A percentile compares a stretch with the other conserved stretches of the same genome.
These are phyloP conservation scores for Cyprinodon tularosa DNA, from an alignment of 2,113 vertebrate species.

Conservation along the genomic window DNA sequence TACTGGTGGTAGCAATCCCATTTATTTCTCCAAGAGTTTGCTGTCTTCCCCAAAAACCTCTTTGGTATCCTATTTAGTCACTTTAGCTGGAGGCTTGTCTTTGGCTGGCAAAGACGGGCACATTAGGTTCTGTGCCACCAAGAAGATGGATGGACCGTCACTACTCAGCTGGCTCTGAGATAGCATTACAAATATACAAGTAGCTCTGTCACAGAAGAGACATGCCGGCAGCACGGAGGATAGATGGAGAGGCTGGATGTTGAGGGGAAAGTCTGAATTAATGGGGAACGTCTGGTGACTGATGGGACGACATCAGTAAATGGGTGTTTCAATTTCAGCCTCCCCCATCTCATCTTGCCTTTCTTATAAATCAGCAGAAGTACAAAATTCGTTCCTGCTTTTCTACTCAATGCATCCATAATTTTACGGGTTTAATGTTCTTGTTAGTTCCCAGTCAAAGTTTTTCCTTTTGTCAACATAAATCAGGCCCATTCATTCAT, in stretches of 20 bases:
- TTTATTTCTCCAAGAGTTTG: conserved; percentile 15
- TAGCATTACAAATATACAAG: conserved; percentile 41
- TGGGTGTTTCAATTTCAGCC: conserved; percentile 74
- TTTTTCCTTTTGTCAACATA: conserved; percentile 8
- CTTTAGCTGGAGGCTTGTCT: conserved; percentile 36
- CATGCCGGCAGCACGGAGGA: conserved; percentile 51
- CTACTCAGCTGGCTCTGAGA: conserved; percentile 43
- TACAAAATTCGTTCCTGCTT: conserved; percentile 16
- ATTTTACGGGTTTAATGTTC: neutral
- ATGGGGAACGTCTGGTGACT: conserved; percentile 70
- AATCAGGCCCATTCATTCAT: conserved; percentile 31
- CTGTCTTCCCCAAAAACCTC: conserved; percentile 27
- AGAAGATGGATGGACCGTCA: conserved; percentile 68
- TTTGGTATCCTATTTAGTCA: conserved; percentile 21
- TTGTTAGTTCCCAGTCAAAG: conserved; percentile 1
- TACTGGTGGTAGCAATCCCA: conserved; percentile 24
- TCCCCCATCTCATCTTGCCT: conserved; percentile 57
- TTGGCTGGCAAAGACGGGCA: conserved; percentile 25
- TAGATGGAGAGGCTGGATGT: conserved; percentile 41
- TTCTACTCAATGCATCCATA: conserved; percentile 5
- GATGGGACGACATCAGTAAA: conserved; percentile 70
- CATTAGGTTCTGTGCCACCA: conserved; percentile 52
- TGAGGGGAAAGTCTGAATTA: conserved; percentile 57
- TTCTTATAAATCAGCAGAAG: conserved; percentile 56
- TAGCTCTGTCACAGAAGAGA: conserved; percentile 45